Conservation (phyloP, 2,113 vertebrate species). For the Colinus virginianus region DNA sequence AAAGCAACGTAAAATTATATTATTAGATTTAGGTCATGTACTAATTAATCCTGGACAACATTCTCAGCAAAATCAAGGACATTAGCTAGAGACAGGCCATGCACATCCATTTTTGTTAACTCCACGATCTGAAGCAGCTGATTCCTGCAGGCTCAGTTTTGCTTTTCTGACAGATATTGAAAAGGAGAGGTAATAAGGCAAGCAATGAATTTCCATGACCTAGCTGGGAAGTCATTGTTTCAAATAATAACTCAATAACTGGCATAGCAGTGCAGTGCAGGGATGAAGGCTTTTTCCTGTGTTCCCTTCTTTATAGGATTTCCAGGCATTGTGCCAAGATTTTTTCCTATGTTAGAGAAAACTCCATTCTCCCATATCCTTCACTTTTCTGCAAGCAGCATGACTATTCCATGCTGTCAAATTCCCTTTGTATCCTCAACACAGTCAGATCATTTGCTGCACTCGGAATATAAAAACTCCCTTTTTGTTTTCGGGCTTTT, state of each 20-base stretch:
- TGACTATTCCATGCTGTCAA: not conserved
- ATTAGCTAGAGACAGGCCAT: not conserved
- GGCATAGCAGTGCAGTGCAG: not conserved
- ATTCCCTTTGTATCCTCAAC: not conserved
- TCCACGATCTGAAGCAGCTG: not conserved
- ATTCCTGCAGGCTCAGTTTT: not conserved
- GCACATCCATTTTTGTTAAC: not conserved
- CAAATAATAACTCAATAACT: not conserved
- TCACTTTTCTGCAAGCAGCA: not conserved
- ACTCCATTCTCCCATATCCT: not conserved
- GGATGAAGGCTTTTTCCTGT: not conserved
- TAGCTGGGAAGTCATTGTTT: not conserved
- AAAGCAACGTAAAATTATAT: constrained; percentile 26
- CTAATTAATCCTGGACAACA: constrained; percentile 29
- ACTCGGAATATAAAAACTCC: not conserved
- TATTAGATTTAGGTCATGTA: not conserved
- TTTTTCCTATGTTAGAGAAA: constrained; percentile 8
- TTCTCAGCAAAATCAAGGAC: constrained; percentile 4
- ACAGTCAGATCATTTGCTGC: not conserved
- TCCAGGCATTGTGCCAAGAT: constrained; percentile 34
- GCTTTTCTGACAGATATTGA: not conserved
- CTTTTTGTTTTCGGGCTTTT: not conserved
- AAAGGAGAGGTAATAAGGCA: not conserved
- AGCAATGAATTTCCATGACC: not conserved
- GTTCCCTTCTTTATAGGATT: constrained; percentile 5